Percentiles rank a stretch among this genome's conserved stretches.
These are phyloP conservation scores for Limosa lapponica DNA, from an alignment of 2,797 vertebrate genomes.

Conservation along the genomic window DNA sequence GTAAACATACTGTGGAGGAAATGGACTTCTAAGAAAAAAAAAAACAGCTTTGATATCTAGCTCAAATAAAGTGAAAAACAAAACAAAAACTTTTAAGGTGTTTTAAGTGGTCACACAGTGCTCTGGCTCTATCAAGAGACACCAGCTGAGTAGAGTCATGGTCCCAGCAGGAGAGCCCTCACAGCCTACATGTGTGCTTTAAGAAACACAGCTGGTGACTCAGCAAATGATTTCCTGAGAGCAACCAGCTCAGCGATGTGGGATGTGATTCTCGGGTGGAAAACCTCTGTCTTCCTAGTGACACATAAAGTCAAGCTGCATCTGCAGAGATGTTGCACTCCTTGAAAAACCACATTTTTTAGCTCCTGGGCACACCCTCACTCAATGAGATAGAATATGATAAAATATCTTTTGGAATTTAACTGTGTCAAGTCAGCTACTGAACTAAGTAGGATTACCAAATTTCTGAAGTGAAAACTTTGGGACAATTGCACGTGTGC, in stretches of 20 bases:
- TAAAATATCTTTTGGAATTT: not conserved
- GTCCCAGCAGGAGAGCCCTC: not conserved
- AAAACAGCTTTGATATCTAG: not conserved
- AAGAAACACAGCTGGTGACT: not conserved
- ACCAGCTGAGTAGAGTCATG: not conserved
- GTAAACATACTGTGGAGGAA: not conserved
- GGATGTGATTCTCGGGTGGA: not conserved
- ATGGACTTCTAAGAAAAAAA: not conserved
- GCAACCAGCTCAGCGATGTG: accelerated
- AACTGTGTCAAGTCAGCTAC: not conserved
- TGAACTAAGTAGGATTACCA: not conserved
- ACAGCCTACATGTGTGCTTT: not conserved
- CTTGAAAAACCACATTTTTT: not conserved
- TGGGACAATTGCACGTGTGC: not conserved
- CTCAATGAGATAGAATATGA: not conserved
- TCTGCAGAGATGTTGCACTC: not conserved
- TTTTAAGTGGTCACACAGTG: not conserved
- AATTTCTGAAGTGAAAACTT: not conserved
- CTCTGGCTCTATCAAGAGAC: not conserved
- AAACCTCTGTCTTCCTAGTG: not conserved
- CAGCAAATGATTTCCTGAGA: not conserved
- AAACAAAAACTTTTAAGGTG: not conserved
- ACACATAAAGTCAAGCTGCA: not conserved
- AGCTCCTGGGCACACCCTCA: not conserved
- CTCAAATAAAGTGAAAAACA: not conserved